These are phyloP conservation scores for Aegypius monachus DNA, from an alignment of 2,113 vertebrate species.

Conservation along the genomic window DNA sequence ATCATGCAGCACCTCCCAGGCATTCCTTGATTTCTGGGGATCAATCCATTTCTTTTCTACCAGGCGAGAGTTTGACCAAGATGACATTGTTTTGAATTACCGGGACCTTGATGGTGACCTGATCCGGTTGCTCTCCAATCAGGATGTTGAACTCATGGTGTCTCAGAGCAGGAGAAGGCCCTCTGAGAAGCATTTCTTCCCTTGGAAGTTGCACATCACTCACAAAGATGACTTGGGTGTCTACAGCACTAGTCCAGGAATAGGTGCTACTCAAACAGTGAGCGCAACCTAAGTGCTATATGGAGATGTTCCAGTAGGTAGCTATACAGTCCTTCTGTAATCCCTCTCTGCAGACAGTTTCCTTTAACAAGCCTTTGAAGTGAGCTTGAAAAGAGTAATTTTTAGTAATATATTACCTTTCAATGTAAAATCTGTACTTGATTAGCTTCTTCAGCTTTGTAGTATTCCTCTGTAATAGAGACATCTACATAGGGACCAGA, in stretches of 20 bases:
- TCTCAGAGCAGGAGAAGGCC: conserved; percentile 61
- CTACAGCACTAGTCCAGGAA: conserved; percentile 75
- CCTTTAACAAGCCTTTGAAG: not conserved
- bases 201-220: conserved; percentile 88
- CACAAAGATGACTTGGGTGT: conserved; percentile 76
- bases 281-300: not conserved
- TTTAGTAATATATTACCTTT: not conserved
- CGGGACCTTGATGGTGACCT: conserved; percentile 85
- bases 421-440: not conserved
- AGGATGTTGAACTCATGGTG: conserved; percentile 88
- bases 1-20: not conserved
- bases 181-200: conserved; percentile 81
- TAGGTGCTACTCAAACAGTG: not conserved
- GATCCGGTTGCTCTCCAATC: conserved; percentile 84
- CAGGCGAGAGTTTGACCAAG: conserved; percentile 82
- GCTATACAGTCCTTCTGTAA: not conserved
- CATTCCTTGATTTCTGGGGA: not conserved
- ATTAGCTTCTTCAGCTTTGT: not conserved
- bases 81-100: conserved; percentile 87
- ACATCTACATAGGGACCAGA: not conserved
- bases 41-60: not conserved
- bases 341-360: not conserved
- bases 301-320: not conserved
- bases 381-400: not conserved
- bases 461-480: not conserved